A percentile compares a stretch with the other conserved stretches of the same genome.
Conservation (phyloP, 2,113 vertebrate genomes). For the Solea solea region DNA sequence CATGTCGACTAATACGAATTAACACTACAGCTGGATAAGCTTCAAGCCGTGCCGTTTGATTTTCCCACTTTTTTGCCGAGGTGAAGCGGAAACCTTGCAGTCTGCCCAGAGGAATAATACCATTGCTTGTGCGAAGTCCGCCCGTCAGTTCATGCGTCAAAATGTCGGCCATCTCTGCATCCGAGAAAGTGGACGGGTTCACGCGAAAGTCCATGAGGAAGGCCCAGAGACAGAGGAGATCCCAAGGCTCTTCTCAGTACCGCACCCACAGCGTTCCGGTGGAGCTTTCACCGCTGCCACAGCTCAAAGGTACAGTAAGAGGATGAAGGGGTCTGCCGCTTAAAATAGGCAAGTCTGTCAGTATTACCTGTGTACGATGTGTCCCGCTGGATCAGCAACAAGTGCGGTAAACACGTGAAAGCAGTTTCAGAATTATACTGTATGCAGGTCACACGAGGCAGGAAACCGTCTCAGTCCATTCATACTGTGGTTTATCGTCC, state of each 20-base stretch:
- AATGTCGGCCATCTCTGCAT: slow-evolving; percentile 93
- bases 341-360: slow-evolving; percentile 43
- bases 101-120: slow-evolving; percentile 28
- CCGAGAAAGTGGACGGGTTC: slow-evolving; percentile 99
- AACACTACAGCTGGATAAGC: slow-evolving; percentile 27
- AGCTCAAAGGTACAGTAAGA: slow-evolving; percentile 88
- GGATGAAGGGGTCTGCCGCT: slow-evolving; percentile 50
- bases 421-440: background rate
- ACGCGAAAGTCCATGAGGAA: slow-evolving; percentile 97
- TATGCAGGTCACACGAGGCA: background rate
- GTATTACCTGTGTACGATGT: slow-evolving; percentile 11
- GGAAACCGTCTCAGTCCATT: too few species aligned
- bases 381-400: slow-evolving; percentile 7
- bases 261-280: slow-evolving; percentile 85
- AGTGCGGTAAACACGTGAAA: background rate
- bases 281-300: slow-evolving; percentile 93
- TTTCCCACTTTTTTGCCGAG: slow-evolving; percentile 37
- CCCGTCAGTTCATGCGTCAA: slow-evolving; percentile 61
- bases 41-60: slow-evolving; percentile 22
- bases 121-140: slow-evolving; percentile 31
- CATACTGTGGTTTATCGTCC: too few species aligned
- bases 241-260: slow-evolving; percentile 96
- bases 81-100: slow-evolving; percentile 42
- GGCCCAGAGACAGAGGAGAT: slow-evolving; percentile 92
- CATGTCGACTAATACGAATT: slow-evolving; percentile 65